These are phyloP conservation scores for Centropristis striata DNA, from an alignment of 2,113 vertebrate species.

Conservation along the genomic window DNA sequence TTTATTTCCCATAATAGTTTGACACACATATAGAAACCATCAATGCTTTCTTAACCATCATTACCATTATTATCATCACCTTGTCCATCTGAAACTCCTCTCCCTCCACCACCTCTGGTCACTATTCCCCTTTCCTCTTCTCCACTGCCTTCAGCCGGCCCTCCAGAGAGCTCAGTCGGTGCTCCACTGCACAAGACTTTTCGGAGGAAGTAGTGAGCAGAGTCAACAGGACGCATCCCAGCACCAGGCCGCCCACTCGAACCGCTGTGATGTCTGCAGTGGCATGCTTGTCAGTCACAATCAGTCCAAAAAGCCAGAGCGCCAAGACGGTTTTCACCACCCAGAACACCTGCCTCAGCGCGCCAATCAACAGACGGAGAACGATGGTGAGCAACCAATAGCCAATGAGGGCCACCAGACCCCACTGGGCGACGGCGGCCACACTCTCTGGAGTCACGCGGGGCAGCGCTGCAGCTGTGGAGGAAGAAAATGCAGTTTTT, in stretches of 20 bases:
- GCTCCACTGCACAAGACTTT: slow-evolving; percentile 63
- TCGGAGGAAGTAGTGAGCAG: slow-evolving; percentile 66
- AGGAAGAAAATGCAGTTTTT: slow-evolving; percentile 26
- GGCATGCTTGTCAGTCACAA: slow-evolving; percentile 75
- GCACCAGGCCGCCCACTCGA: slow-evolving; percentile 78
- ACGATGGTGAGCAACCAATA: slow-evolving; percentile 82
- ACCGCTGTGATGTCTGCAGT: slow-evolving; percentile 68
- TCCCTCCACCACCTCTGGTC: not conserved
- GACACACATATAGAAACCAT: slow-evolving; percentile 53
- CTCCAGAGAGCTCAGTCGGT: slow-evolving; percentile 77
- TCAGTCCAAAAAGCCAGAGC: slow-evolving; percentile 82
- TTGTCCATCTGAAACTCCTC: slow-evolving; percentile 28
- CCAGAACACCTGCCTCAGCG: slow-evolving; percentile 82
- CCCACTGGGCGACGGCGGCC: slow-evolving; percentile 81
- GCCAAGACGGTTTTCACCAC: slow-evolving; percentile 76
- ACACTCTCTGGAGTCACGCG: slow-evolving; percentile 85
- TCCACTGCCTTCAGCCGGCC: slow-evolving; percentile 77
- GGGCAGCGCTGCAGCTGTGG: slow-evolving; percentile 76
- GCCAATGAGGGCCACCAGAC: slow-evolving; percentile 79
- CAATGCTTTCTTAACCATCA: slow-evolving; percentile 29
- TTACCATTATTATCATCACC: slow-evolving; percentile 36
- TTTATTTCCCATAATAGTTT: slow-evolving; percentile 70
- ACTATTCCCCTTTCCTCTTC: slow-evolving; percentile 72
- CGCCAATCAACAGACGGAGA: slow-evolving; percentile 72
- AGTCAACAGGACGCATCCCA: slow-evolving; percentile 72